These are phyloP conservation scores for Hypomesus transpacificus DNA, from an alignment of 2,113 vertebrate genomes.

Conservation along the genomic window DNA sequence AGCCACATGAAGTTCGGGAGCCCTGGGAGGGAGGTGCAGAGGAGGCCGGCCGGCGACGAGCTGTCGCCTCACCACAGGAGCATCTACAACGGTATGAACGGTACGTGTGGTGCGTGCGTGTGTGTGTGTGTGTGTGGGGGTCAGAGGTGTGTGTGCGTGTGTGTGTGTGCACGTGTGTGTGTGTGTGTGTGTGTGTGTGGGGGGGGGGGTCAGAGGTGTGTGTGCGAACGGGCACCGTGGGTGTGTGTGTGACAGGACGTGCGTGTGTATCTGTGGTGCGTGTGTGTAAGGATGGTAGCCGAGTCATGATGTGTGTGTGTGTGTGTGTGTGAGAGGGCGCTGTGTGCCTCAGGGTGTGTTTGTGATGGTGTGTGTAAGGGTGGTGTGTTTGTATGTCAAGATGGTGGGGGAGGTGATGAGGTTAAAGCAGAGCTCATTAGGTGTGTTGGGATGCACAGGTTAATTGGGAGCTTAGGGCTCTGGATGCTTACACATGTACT, in stretches of 20 bases:
- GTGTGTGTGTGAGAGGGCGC: too few relatives aligned
- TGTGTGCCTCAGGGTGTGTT: not conserved
- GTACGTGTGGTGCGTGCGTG: constrained; percentile 67
- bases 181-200: not conserved
- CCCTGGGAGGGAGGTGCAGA: constrained; percentile 80
- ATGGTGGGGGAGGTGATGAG: not conserved
- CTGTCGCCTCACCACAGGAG: constrained; percentile 81
- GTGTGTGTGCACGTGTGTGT: not conserved
- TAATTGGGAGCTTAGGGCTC: not conserved
- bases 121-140: too few relatives aligned
- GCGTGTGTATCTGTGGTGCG: not conserved
- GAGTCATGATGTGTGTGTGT: too few relatives aligned
- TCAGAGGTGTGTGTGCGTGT: not conserved
- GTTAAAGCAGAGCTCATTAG: not conserved
- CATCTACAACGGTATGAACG: constrained; percentile 89
- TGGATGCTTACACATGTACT: not conserved
- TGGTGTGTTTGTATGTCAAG: not conserved
- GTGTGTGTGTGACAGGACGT: not conserved
- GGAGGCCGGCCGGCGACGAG: constrained; percentile 84
- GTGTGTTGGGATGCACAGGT: too few relatives aligned
- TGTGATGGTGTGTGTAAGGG: not conserved
- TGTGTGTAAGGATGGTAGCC: constrained; percentile 5
- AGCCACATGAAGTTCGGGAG: constrained; percentile 77
- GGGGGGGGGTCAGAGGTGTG: not conserved
- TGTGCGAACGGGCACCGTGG: not conserved